Percentiles rank a stretch among this genome's conserved stretches.
These are phyloP conservation scores for Triplophysa tibetana DNA, from an alignment of 2,113 vertebrate genomes.

Conservation along the genomic window DNA sequence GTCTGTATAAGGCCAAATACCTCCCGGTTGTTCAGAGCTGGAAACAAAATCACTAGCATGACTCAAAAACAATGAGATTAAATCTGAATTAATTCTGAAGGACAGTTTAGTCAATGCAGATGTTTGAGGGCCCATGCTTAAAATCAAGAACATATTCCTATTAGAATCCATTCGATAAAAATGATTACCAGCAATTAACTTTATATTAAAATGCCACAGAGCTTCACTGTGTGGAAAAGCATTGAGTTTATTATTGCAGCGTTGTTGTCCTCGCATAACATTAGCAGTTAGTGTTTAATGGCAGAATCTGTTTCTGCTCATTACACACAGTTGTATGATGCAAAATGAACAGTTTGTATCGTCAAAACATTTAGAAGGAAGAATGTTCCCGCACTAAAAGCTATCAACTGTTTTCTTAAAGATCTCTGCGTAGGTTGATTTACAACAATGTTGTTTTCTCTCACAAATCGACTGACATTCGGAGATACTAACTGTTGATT, in stretches of 20 bases:
- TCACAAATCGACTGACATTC: neutral
- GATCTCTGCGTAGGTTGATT: neutral
- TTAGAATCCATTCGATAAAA: neutral
- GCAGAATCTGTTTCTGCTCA: neutral
- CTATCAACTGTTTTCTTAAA: neutral
- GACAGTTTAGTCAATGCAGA: neutral
- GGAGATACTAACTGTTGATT: neutral
- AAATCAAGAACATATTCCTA: neutral
- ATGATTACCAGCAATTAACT: neutral
- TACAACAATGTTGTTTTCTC: neutral
- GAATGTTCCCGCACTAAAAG: neutral
- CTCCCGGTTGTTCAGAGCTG: neutral
- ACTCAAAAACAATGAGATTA: neutral
- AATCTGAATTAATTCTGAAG: constrained; percentile 10
- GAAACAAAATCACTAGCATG: neutral
- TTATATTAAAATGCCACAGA: neutral
- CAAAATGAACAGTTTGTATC: neutral
- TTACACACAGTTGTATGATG: neutral
- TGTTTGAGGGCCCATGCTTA: neutral
- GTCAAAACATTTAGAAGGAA: neutral
- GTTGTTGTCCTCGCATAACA: neutral
- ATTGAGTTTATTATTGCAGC: neutral
- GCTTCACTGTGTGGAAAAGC: neutral
- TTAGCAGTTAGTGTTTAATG: constrained; percentile 10
- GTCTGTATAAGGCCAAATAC: neutral